Evolutionary conservation across 1,140 invertebrate species (phyloP).

Genomic region (Akabosia matsudoensis): DNA sequence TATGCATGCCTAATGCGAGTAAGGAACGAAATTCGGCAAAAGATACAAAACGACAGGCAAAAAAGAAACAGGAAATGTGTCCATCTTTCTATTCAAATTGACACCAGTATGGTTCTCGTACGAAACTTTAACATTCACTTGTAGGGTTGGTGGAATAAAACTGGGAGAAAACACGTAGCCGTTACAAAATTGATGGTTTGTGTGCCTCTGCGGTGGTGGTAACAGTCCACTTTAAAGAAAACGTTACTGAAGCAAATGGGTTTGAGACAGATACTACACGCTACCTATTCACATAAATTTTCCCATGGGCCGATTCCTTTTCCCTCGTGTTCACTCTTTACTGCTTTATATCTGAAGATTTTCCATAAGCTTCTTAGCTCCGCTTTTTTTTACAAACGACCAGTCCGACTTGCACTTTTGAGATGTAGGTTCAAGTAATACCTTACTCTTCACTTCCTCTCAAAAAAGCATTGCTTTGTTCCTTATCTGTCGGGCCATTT

Average conservation of each 20-base stretch:
- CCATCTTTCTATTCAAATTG: too few species aligned
- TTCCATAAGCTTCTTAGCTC: constrained; percentile 1
- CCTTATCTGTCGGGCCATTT: too few species aligned
- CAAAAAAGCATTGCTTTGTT: neutral
- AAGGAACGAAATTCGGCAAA: too few species aligned
- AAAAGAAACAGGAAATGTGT: too few species aligned
- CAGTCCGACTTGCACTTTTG: neutral
- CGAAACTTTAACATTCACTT: too few species aligned
- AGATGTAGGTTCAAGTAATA: too few species aligned
- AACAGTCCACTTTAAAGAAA: neutral
- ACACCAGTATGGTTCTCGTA: too few species aligned
- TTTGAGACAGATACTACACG: neutral
- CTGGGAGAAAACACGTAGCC: too few species aligned
- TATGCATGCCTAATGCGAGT: too few species aligned
- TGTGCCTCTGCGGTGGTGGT: neutral
- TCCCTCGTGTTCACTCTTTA: constrained; percentile 2
- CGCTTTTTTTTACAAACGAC: neutral
- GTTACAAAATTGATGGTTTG: too few species aligned
- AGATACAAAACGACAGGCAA: too few species aligned
- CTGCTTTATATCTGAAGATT: neutral
- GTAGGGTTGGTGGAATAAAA: too few species aligned
- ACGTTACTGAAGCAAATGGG: neutral
- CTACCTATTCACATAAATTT: constrained; percentile 13
- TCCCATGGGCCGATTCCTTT: constrained; percentile 9
- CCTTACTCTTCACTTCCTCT: neutral